Evolutionary conservation across 2,113 vertebrate species (phyloP).

Genomic region (Chloropsis cyanopogon): DNA sequence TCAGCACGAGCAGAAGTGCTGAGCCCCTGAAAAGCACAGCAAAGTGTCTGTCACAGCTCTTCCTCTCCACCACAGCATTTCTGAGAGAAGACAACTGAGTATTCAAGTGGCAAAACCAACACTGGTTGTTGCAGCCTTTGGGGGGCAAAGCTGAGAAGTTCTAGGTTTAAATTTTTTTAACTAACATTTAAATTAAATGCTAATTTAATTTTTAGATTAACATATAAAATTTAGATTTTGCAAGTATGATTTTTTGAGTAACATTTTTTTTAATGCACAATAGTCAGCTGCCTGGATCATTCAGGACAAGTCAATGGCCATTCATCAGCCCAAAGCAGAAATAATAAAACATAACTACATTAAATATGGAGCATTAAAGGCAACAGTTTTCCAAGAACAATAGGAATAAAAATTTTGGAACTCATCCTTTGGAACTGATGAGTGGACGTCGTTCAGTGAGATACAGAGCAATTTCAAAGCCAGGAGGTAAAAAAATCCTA

Average conservation of each 20-base stretch:
- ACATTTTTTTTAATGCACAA: neutral
- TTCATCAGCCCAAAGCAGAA: neutral
- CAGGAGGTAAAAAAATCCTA: neutral
- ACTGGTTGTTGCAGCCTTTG: neutral
- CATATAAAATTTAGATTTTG: neutral
- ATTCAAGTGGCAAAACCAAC: neutral
- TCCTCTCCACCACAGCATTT: neutral
- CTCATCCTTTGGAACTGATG: neutral
- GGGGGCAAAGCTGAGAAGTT: neutral
- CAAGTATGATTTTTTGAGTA: neutral
- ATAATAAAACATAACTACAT: neutral
- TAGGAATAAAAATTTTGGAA: neutral
- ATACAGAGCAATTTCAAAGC: neutral
- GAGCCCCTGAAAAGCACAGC: constrained; percentile 15
- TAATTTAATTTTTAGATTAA: neutral
- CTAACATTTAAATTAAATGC: neutral
- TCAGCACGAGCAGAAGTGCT: neutral
- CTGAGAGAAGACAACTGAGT: neutral
- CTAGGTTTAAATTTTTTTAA: neutral
- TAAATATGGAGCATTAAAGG: neutral
- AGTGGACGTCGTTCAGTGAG: neutral
- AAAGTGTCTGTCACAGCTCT: neutral
- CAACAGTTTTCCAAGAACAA: neutral
- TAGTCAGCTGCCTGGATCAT: neutral
- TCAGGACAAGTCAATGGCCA: neutral